Evolutionary conservation across 2,113 vertebrate species (phyloP).

Genomic region (Oophaga pumilio): DNA sequence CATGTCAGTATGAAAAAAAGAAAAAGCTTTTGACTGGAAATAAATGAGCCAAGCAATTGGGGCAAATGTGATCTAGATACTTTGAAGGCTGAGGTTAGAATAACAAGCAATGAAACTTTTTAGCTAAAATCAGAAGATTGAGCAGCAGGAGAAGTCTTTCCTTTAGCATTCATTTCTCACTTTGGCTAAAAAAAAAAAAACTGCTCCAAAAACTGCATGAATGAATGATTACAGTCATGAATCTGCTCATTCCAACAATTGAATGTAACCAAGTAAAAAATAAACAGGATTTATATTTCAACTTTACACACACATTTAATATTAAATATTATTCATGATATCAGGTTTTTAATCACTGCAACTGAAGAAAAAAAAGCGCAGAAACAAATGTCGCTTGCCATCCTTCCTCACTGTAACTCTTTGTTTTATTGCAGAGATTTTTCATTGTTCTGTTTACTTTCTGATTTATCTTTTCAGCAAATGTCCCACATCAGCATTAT

Average conservation of each 20-base stretch:
- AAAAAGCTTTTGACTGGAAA: too few species aligned
- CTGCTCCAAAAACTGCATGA: too few species aligned
- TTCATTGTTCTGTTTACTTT: constrained; percentile 36
- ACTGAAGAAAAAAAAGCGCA: neutral
- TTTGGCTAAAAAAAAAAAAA: too few species aligned
- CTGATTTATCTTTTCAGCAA: constrained; percentile 37
- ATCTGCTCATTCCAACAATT: neutral
- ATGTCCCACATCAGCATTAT: constrained; percentile 37
- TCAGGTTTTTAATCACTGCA: neutral
- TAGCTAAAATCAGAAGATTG: too few species aligned
- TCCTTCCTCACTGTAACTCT: constrained; percentile 3
- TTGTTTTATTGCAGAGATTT: constrained; percentile 30
- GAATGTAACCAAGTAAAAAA: neutral
- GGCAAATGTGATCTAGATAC: too few species aligned
- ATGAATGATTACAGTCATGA: too few species aligned
- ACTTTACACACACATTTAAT: neutral
- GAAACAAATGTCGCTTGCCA: constrained; percentile 22
- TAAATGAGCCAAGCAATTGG: too few species aligned
- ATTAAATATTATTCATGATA: neutral
- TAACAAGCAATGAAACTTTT: too few species aligned
- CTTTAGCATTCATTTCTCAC: too few species aligned
- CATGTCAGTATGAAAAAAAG: too few species aligned
- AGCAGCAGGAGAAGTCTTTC: too few species aligned
- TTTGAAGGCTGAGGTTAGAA: too few species aligned
- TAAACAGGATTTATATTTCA: neutral